Base-by-base conservation (phyloP, 53 echinoderm and acorn worm genomes). In the Stichopus horrens region DNA sequence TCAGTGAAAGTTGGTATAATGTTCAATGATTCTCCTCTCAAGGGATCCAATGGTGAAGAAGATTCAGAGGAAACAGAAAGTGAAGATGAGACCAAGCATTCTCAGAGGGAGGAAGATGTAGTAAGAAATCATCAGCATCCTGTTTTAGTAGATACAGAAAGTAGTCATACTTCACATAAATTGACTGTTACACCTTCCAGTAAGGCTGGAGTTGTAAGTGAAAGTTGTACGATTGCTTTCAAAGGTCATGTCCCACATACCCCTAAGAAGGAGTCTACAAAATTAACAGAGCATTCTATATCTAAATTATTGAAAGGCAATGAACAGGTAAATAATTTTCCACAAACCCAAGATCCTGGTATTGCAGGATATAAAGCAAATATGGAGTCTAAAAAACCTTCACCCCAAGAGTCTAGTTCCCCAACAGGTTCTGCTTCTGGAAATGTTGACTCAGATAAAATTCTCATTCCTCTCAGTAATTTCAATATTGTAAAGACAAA, bases 1-100 rank as follows among this genome's bases (percentile, higher is more conserved):
- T 96, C 99, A 53, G 92, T 94, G 16, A 99, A 99, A 88, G 99
- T 94, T 58, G 99, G 94, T 18, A 86, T 90, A 13, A 87, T 55
- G 87, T 53, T 68, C n/a, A 66, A 53, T 75, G 87, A 87, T 0
- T 75, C 75, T 52, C 87, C 87, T 53, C 21, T 79, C 55, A 84
- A 86, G 54, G 83, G 82, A 14, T 76, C 91, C 20, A 92, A 93
- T 79, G 95, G 94, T 55, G 93, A 98, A 57, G 95, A 99, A n/a
- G 95, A 94, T 58, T 95, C 95, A 11, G 99, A 99, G 59, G 99
- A 99, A 83, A 99, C 99, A 54, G 99, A 99, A 74, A 99, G 95
- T 88, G 99, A 99, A 57, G 99, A 99, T 60, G 96, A 95, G 73
- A 88, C 90, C n/a, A 76, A 74, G 83, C 58, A 88, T 7, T 89